Evolutionary conservation across 2,797 vertebrate genomes (phyloP).

Genomic region (Acipenser transmontanus): DNA sequence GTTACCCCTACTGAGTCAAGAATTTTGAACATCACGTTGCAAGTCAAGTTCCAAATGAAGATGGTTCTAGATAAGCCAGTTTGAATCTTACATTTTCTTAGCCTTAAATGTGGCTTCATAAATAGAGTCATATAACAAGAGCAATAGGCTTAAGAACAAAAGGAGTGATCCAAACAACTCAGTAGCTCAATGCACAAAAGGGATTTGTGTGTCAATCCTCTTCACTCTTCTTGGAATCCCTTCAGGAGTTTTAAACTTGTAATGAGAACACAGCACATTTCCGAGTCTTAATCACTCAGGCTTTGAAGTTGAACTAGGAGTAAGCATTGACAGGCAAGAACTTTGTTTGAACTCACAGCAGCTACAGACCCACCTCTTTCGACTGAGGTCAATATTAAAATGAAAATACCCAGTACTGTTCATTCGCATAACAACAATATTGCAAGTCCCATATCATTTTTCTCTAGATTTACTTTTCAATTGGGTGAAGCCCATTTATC

Average conservation of each 20-base stretch:
- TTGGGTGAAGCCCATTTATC: too few relatives aligned
- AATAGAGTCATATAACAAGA: conserved; percentile 57
- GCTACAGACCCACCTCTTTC: conserved; percentile 54
- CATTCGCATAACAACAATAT: too few relatives aligned
- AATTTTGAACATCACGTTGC: too few relatives aligned
- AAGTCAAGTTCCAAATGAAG: too few relatives aligned
- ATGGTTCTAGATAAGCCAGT: too few relatives aligned
- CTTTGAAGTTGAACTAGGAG: conserved; percentile 30
- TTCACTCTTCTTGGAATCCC: conserved; percentile 29
- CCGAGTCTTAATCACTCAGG: conserved; percentile 32
- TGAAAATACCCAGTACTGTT: too few relatives aligned
- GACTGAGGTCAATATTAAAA: conserved; percentile 57
- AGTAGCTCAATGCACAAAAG: conserved; percentile 33
- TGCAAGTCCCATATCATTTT: too few relatives aligned
- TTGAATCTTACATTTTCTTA: too few relatives aligned
- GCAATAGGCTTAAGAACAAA: conserved; percentile 60
- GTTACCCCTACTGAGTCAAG: too few relatives aligned
- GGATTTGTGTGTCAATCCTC: conserved; percentile 60
- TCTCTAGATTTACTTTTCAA: too few relatives aligned
- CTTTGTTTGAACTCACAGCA: conserved; percentile 58
- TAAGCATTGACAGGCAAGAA: conserved; percentile 31
- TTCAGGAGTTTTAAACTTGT: conserved; percentile 52
- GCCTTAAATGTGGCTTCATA: conserved; percentile 31
- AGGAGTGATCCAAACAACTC: conserved; percentile 45
- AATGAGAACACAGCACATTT: conserved; percentile 49